Evolutionary conservation across 2,113 vertebrate species (phyloP).

Genomic region (Mastomys natalensis): DNA sequence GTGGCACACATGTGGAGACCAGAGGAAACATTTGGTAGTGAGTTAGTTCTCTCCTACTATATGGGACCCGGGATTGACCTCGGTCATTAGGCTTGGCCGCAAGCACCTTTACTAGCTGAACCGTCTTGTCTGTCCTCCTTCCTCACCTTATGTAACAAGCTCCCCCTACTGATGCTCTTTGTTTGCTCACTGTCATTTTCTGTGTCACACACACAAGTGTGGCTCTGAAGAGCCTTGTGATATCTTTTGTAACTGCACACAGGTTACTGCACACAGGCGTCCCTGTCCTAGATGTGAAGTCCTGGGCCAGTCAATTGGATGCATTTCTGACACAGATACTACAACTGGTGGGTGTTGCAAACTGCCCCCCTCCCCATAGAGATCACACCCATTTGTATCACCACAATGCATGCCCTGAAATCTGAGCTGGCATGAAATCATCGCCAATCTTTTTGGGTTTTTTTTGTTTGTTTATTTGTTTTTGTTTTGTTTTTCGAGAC

Average conservation of each 20-base stretch:
- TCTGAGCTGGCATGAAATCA: neutral
- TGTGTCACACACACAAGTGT: neutral
- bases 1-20: neutral
- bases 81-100: neutral
- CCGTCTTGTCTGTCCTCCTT: neutral
- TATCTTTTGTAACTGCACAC: neutral
- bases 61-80: neutral
- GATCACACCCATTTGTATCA: neutral
- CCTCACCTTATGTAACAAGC: no score
- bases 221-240: neutral
- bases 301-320: neutral
- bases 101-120: neutral
- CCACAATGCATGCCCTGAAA: neutral
- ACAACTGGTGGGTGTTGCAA: neutral
- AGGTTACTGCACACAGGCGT: neutral
- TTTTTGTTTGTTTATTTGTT: no score
- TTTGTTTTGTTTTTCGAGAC: no score
- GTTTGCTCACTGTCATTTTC: neutral
- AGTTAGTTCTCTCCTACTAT: neutral
- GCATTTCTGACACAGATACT: neutral
- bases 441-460: neutral
- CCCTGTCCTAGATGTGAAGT: neutral
- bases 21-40: neutral
- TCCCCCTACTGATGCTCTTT: neutral
- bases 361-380: neutral